Conservation (phyloP, 92 coral and sea anemone species). For the Porites lobata region DNA sequence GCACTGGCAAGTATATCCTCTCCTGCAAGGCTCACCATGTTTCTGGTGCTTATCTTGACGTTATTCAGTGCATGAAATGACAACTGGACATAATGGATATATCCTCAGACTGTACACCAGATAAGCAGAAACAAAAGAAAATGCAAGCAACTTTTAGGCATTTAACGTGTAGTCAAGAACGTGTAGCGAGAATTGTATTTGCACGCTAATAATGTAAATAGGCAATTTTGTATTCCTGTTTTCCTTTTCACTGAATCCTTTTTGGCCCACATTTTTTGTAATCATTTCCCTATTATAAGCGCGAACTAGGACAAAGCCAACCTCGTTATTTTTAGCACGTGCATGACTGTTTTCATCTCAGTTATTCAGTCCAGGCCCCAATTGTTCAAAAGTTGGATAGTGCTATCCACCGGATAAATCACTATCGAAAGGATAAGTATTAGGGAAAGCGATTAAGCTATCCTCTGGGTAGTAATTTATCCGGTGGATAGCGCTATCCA, state of each 20-base stretch:
- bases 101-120: neutral
- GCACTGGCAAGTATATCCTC: constrained; percentile 42
- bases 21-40: neutral
- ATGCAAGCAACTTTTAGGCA: neutral
- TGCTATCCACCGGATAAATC: no score
- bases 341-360: no score
- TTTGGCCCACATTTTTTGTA: neutral
- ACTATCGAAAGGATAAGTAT: no score
- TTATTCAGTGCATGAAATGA: neutral
- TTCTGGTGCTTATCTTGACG: constrained; percentile 7
- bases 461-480: no score
- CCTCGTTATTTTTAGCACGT: no score
- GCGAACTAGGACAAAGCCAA: no score
- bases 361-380: no score
- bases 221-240: neutral
- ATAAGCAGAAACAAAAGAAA: neutral
- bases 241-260: neutral
- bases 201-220: neutral
- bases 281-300: no score
- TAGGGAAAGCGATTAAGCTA: no score
- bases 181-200: neutral
- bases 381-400: no score
- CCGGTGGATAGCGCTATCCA: no score
- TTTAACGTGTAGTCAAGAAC: neutral
- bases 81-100: constrained; percentile 13